A percentile compares a stretch with the other conserved stretches of the same genome.
phyloP scores from a whole-genome alignment of 1,140 invertebrate species.

The Pissodes strobi region DNA sequence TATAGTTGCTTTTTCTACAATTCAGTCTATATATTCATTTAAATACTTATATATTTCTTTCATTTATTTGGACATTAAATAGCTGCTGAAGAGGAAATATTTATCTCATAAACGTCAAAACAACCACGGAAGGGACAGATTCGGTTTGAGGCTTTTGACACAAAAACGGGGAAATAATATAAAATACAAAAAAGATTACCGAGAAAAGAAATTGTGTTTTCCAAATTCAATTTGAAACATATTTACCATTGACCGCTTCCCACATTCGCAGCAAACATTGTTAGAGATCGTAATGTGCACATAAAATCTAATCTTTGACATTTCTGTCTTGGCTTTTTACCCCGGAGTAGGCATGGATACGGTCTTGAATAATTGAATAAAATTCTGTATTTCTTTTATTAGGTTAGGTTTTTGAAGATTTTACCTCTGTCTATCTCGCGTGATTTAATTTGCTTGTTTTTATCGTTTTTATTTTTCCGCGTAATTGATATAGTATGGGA shows the following conservation, averaged over 20 bases:
- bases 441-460: not conserved
- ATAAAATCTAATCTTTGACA: conserved; percentile 32
- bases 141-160: too few relatives aligned
- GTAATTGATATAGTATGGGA: too few relatives aligned
- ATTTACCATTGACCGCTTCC: conserved; percentile 36
- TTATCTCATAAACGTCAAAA: too few relatives aligned
- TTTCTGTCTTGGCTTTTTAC: conserved; percentile 16
- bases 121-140: too few relatives aligned
- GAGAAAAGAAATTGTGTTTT: conserved; percentile 27
- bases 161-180: too few relatives aligned
- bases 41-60: too few relatives aligned
- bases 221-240: conserved; percentile 36
- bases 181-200: conserved; percentile 12
- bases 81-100: too few relatives aligned
- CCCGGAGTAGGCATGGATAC: not conserved
- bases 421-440: not conserved
- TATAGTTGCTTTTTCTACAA: too few relatives aligned
- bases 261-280: conserved; percentile 29
- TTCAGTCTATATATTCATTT: too few relatives aligned
- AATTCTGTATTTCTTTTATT: conserved; percentile 5
- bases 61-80: too few relatives aligned
- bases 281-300: conserved; percentile 28
- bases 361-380: conserved; percentile 10
- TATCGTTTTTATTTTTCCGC: too few relatives aligned
- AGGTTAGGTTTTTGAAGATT: conserved; percentile 1